phyloP scores from a whole-genome alignment of 2,113 vertebrate genomes.

The Gadus chalcogrammus region DNA sequence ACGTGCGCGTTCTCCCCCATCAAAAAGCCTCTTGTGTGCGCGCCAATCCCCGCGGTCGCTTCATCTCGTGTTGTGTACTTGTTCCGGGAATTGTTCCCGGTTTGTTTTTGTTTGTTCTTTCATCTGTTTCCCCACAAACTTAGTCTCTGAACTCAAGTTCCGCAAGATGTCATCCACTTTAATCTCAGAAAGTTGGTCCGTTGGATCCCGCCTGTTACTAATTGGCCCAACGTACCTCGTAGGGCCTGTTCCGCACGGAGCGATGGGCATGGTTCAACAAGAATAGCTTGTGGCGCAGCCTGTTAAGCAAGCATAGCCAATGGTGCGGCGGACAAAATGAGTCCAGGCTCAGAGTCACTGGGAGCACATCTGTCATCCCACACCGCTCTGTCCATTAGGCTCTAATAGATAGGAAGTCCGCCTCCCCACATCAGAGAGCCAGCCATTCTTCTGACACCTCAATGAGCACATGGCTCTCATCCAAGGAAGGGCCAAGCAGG shows the following conservation, averaged over 20 bases:
- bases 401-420: slow-evolving; percentile 50
- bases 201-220: slow-evolving; percentile 23
- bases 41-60: too few species aligned
- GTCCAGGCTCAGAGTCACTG: slow-evolving; percentile 7
- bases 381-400: slow-evolving; percentile 46
- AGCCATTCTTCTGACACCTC: slow-evolving; percentile 34
- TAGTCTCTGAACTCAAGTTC: background rate
- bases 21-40: too few species aligned
- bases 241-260: slow-evolving; percentile 8
- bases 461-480: slow-evolving; percentile 37
- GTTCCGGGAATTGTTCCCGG: too few species aligned
- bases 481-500: slow-evolving; percentile 19
- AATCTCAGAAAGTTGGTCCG: slow-evolving; percentile 11
- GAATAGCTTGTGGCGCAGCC: slow-evolving; percentile 13
- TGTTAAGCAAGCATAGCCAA: slow-evolving; percentile 33
- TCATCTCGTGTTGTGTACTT: too few species aligned
- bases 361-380: slow-evolving; percentile 29
- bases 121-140: background rate
- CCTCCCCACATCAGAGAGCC: slow-evolving; percentile 41
- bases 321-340: slow-evolving; percentile 11
- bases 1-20: too few species aligned
- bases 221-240: slow-evolving; percentile 28
- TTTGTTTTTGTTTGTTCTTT: too few species aligned
- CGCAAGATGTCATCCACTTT: slow-evolving; percentile 9
- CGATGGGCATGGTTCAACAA: slow-evolving; percentile 31